A percentile compares a stretch with the other conserved stretches of the same genome.
Evolutionary conservation across 1,140 invertebrate species (phyloP).

Genomic region (Homarus americanus): DNA sequence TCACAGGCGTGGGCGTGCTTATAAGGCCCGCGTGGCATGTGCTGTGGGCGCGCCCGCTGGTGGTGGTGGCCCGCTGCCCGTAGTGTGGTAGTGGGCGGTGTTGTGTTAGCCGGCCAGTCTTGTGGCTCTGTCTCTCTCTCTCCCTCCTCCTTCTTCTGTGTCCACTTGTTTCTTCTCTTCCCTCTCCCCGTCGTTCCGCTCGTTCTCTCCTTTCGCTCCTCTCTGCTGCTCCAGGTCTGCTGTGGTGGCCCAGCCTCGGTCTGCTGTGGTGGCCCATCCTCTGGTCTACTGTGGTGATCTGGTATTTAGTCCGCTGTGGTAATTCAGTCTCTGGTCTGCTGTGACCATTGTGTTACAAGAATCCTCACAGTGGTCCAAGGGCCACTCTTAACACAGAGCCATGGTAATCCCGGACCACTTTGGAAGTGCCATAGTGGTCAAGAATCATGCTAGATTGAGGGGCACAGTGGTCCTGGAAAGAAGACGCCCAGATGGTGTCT

Average conservation of each 20-base stretch:
- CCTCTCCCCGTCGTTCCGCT: not conserved
- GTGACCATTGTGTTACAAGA: no score
- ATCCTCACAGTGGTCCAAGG: no score
- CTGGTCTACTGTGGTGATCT: not conserved
- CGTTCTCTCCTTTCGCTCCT: no score
- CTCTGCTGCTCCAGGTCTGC: not conserved
- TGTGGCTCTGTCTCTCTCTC: slow-evolving; percentile 2
- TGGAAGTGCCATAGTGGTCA: no score
- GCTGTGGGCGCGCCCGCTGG: slow-evolving; percentile 16
- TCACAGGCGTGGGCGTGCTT: no score
- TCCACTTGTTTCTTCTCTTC: not conserved
- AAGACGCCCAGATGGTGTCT: no score
- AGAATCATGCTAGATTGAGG: no score
- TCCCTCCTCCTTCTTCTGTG: not conserved
- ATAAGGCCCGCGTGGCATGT: not conserved
- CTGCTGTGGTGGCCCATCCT: not conserved
- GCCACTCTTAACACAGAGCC: no score
- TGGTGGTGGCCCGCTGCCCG: slow-evolving; percentile 12
- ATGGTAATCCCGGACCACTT: no score
- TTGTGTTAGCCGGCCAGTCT: not conserved
- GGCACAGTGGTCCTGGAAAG: no score
- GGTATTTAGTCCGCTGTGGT: not conserved
- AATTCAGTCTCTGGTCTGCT: not conserved
- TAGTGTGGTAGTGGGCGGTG: not conserved
- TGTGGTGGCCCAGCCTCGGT: not conserved